These are phyloP conservation scores for Conus ventricosus DNA, from an alignment of 1,140 invertebrate genomes.

Conservation along the genomic window DNA sequence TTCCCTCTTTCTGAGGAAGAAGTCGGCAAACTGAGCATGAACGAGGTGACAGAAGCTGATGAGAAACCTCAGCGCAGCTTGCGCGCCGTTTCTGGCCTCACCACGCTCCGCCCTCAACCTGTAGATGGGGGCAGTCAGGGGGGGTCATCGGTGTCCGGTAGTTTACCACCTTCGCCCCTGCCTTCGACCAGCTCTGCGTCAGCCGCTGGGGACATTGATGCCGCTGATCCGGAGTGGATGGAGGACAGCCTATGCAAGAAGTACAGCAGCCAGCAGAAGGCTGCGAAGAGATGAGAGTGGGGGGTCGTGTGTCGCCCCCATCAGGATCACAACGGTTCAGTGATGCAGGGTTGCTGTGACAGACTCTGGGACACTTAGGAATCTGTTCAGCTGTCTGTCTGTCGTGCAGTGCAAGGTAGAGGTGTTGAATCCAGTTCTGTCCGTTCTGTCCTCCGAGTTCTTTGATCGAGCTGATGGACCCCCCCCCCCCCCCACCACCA, in stretches of 20 bases:
- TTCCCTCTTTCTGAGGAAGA: conserved; percentile 85
- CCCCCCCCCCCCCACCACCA: no score
- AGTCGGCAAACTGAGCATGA: conserved; percentile 37
- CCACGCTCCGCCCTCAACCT: conserved; percentile 28
- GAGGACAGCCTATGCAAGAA: conserved; percentile 72
- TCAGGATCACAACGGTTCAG: neutral
- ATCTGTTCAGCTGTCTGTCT: neutral
- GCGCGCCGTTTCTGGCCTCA: neutral
- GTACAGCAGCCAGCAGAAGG: conserved; percentile 2
- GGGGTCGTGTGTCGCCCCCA: neutral
- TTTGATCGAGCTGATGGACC: no score
- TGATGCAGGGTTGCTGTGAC: neutral
- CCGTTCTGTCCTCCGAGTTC: neutral
- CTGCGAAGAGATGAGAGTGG: conserved; percentile 4
- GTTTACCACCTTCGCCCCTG: conserved; percentile 54
- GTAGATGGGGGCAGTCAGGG: conserved; percentile 35
- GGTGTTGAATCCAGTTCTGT: neutral
- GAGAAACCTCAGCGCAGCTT: conserved; percentile 44
- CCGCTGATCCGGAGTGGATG: conserved; percentile 42
- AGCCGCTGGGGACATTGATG: conserved; percentile 72
- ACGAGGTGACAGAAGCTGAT: conserved; percentile 60
- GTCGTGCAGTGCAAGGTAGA: neutral
- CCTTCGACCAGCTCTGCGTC: conserved; percentile 78
- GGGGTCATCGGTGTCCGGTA: conserved; percentile 39
- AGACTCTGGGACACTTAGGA: neutral